Evolutionary conservation across 1,140 invertebrate species (phyloP).

Genomic region (Battus philenor): DNA sequence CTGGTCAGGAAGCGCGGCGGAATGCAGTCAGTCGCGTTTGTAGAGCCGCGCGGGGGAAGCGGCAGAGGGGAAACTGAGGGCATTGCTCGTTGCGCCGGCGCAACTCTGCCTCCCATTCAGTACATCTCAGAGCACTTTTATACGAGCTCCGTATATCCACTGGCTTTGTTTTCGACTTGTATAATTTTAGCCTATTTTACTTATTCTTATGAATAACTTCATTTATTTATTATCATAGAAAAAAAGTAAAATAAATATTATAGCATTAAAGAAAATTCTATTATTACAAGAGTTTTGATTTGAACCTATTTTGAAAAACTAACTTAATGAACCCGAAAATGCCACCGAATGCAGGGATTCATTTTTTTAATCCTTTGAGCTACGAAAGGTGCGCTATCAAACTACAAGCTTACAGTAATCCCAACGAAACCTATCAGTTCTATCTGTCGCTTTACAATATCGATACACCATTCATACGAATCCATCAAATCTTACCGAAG

Average conservation of each 20-base stretch:
- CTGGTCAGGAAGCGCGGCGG: conserved; percentile 71
- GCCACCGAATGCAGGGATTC: no score
- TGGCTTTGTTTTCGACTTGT: conserved; percentile 7
- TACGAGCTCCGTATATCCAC: conserved; percentile 30
- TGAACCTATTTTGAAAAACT: no score
- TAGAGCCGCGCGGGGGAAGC: conserved; percentile 25
- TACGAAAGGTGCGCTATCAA: no score
- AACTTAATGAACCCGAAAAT: no score
- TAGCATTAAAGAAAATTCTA: no score
- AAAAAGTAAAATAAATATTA: no score
- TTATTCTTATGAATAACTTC: no score
- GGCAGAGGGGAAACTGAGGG: conserved; percentile 33
- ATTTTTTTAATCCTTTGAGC: no score
- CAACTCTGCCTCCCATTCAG: conserved; percentile 64
- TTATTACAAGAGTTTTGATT: no score
- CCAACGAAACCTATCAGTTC: conserved; percentile 11
- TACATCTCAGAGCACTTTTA: conserved; percentile 49
- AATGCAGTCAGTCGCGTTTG: conserved; percentile 51
- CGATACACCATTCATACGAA: conserved; percentile 3
- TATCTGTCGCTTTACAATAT: background rate
- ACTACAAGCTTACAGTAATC: conserved; percentile 5
- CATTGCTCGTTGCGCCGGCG: conserved; percentile 67
- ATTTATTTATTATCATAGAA: no score
- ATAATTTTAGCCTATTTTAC: no score
- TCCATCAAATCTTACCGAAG: conserved; percentile 7